Percentiles rank a stretch among this genome's conserved stretches.
Evolutionary conservation across 2,113 vertebrate species (phyloP).

Genomic region (Suricata suricatta): DNA sequence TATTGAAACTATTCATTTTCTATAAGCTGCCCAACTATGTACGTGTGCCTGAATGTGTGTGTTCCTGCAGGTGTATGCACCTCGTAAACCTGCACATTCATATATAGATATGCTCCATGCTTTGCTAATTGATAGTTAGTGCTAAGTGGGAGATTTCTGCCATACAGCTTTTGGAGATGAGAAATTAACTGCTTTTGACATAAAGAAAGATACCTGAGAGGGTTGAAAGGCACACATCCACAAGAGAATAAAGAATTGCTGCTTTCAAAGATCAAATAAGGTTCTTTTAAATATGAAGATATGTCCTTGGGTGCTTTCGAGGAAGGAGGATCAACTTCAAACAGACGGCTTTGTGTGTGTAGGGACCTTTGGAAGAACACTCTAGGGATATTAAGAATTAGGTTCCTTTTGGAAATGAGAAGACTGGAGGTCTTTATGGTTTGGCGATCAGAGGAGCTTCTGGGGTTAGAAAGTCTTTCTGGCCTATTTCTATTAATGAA

Average conservation of each 20-base stretch:
- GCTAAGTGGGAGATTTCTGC: constrained; percentile 59
- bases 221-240: constrained; percentile 30
- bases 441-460: not conserved
- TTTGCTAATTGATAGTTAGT: constrained; percentile 71
- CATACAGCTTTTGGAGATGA: constrained; percentile 70
- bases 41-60: constrained; percentile 33
- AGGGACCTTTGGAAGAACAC: not conserved
- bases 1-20: constrained; percentile 35
- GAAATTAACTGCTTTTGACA: constrained; percentile 65
- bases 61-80: too few relatives aligned
- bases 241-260: not conserved
- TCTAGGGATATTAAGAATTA: not conserved
- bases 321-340: constrained; percentile 1
- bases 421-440: not conserved
- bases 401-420: constrained; percentile 7
- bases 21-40: not conserved
- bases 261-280: not conserved
- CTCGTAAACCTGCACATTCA: not conserved
- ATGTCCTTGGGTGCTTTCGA: not conserved
- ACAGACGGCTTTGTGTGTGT: constrained; percentile 9
- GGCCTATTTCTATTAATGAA: not conserved
- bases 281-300: constrained; percentile 19
- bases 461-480: not conserved
- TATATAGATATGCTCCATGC: not conserved
- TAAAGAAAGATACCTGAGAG: constrained; percentile 47